Evolutionary conservation across 2,888 invertebrate species (phyloP), one percentile per base, ranked within the genome.

Genomic region (Troides helena): DNA sequence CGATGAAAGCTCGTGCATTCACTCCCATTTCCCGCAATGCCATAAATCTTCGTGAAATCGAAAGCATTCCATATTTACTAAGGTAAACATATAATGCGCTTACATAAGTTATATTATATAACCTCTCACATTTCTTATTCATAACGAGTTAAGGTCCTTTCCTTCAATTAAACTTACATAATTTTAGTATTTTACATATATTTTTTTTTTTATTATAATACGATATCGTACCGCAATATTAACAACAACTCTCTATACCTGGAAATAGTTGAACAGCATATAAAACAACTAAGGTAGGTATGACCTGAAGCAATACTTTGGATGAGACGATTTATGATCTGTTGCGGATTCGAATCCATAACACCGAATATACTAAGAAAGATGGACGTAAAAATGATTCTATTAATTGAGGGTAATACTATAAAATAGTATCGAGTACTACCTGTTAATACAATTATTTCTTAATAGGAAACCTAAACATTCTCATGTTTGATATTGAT

Each of bases 11-110:
- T 75, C 70, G 72, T 72, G 70, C 62, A 63, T 71, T 64, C 46
- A 69, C 71, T 70, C 78, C 77, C 76, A 80, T 80, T 80, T 77
- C 75, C 77, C 73, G 80, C 78, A 78, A 81, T 80, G 76, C 76
- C 79, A 80, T 81, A 82, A 80, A 80, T 66, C 75, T 80, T 77
- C 76, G 78, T 74, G 77, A 63, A 71, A 72, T 71, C 71, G 56
- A 69, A 59, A 46, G 46, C 64, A 18, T 50, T 50, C 30, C 50
- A 18, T 50, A 5, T 50, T 50, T 50, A 14, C 50, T 2, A 5
- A 14, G 4, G 50, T 4, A 43, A 23, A 50, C n/a, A 0, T 25
- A 21, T 62, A 25, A 57, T 62, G 17, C 6, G 36, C 23, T 57
- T 57, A 57, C 18, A 25, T 50, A 39, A 67, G 21, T 61, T 39